Conservation (phyloP, 23 tunicate species). For the Corella eumyota region DNA sequence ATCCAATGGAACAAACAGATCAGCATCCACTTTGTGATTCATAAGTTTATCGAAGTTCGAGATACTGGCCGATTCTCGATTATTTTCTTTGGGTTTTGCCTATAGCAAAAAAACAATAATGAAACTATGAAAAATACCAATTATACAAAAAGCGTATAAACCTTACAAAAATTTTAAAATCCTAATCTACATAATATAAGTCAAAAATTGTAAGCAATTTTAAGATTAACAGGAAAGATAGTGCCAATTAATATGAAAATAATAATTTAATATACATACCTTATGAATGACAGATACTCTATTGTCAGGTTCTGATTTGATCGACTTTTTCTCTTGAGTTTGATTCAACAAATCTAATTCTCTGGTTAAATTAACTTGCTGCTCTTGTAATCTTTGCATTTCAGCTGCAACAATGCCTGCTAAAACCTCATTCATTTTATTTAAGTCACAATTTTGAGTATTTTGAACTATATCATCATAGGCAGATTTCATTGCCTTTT, state of each 20-base stretch:
- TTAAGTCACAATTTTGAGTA: slow-evolving; percentile 13
- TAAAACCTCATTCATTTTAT: slow-evolving; percentile 39
- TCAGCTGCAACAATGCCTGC: slow-evolving; percentile 45
- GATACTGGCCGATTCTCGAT: not conserved
- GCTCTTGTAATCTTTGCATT: slow-evolving; percentile 38
- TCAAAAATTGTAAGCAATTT: not conserved
- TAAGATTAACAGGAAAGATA: not conserved
- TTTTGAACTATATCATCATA: too few relatives aligned
- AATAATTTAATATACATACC: slow-evolving; percentile 7
- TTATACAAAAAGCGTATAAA: too few relatives aligned
- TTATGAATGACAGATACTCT: slow-evolving; percentile 32
- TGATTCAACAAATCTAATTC: slow-evolving; percentile 26
- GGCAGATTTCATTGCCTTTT: too few relatives aligned
- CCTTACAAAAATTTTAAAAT: too few relatives aligned
- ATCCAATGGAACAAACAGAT: slow-evolving; percentile 28
- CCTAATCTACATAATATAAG: not conserved
- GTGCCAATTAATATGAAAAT: not conserved
- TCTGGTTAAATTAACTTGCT: slow-evolving; percentile 19
- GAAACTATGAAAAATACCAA: too few relatives aligned
- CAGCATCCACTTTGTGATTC: slow-evolving; percentile 15
- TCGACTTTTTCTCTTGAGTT: not conserved
- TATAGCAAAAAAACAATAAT: not conserved
- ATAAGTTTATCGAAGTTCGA: not conserved
- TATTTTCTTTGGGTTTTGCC: not conserved
- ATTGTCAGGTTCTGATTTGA: not conserved